Base-by-base conservation (phyloP, 2,797 vertebrate genomes). In the Gadopsis bispinosus region DNA sequence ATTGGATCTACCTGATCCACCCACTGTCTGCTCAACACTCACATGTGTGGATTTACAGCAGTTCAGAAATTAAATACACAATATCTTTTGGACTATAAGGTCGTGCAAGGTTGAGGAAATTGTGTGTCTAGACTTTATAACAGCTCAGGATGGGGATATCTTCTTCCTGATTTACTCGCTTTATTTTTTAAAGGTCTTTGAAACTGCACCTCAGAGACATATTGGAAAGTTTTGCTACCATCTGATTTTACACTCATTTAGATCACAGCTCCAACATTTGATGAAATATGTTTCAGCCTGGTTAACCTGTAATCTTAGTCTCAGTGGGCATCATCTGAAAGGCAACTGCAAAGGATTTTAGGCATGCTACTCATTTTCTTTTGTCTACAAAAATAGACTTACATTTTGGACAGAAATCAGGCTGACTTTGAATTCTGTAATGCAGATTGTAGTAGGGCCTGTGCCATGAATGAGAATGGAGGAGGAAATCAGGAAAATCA, bases 121-220 rank as follows among this genome's bases (percentile, higher is more conserved):
- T 41, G 47, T 47, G 54, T 62, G 91, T 88, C 87, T 90, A 80
- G 84, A 89, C 88, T 82, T 74, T 67, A 19, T 66, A 87, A 63
- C 51, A 5, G 64, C 73, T 75, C 83, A 53, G 60, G 54, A 80
- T 2, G 10, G 77, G 37, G 51, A 72, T 85, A 88, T 91, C 87
- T 81, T 73, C 66, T 92, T 75, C 70, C 87, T 87, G 91, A 91
- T 92, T 93, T 90, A 88, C 73, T 86, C 0, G 19, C 78, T 88
- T 31, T 78, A 75, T 73, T 89, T 89, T 87, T 88, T 81, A 79
- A 83, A 81, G 48, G 69, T 65, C 47, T 76, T 72, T 84, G 85
- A 82, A 88, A 88, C 51, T 77, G 79, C 77, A 76, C 79, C 63
- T 83, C 76, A 76, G 81, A 85, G 77, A 79, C 72, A 0, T 72